phyloP scores from a whole-genome alignment of 92 coral and sea anemone species.

The Phenganax marumi region DNA sequence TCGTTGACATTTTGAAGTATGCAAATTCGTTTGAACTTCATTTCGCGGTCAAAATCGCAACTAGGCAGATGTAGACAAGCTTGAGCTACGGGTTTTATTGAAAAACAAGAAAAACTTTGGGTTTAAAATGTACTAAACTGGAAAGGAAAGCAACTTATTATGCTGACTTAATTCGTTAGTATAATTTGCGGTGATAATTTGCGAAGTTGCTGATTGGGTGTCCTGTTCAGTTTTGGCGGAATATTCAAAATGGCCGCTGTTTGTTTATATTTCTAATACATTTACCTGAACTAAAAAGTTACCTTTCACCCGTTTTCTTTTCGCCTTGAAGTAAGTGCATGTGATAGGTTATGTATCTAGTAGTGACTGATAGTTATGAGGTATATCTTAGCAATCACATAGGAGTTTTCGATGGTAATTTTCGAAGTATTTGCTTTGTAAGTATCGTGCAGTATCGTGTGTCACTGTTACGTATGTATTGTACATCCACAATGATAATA shows the following conservation, averaged over 20 bases:
- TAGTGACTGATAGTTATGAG: not conserved
- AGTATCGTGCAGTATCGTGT: not conserved
- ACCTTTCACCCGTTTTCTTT: not conserved
- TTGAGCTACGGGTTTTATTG: too few relatives aligned
- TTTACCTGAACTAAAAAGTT: not conserved
- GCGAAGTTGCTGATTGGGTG: not conserved
- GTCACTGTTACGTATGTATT: too few relatives aligned
- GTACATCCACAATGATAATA: too few relatives aligned
- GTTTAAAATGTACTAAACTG: not conserved
- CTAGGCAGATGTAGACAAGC: too few relatives aligned
- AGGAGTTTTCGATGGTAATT: not conserved
- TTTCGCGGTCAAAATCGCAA: too few relatives aligned
- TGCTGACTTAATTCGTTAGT: not conserved
- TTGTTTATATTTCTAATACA: not conserved
- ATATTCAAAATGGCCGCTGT: conserved; percentile 16
- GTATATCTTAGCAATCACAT: not conserved
- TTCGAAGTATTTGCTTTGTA: not conserved
- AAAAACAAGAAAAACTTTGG: too few relatives aligned
- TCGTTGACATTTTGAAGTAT: too few relatives aligned
- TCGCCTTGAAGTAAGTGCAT: not conserved
- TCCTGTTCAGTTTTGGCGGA: conserved; percentile 10
- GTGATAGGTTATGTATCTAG: not conserved
- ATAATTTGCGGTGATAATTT: not conserved
- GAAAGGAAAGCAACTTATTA: not conserved
- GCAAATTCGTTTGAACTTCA: too few relatives aligned